phyloP scores from a whole-genome alignment of 2,797 vertebrate species.

The Propithecus deckenii region DNA sequence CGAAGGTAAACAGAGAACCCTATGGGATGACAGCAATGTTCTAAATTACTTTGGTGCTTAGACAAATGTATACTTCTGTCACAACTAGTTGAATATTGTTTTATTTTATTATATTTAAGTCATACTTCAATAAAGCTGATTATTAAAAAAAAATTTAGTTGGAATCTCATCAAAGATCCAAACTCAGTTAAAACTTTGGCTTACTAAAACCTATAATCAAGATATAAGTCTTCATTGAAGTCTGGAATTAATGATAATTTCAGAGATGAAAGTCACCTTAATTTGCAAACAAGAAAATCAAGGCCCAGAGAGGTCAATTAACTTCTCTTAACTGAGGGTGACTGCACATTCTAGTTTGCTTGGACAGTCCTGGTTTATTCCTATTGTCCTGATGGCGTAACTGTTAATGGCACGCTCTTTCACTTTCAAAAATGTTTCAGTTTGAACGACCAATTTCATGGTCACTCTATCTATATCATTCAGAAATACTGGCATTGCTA shows the following conservation, averaged over 20 bases:
- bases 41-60: background rate
- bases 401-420: background rate
- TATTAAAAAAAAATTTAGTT: background rate
- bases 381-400: background rate
- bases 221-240: background rate
- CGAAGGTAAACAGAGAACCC: background rate
- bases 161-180: background rate
- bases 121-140: background rate
- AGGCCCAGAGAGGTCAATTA: background rate
- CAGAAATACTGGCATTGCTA: background rate
- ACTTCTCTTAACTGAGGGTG: background rate
- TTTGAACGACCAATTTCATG: background rate
- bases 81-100: background rate
- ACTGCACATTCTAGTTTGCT: background rate
- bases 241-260: background rate
- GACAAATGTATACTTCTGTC: background rate
- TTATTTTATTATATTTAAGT: conserved; percentile 14
- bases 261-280: background rate
- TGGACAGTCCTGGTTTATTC: background rate
- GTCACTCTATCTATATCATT: background rate
- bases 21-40: background rate
- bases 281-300: background rate
- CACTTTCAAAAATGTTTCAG: background rate
- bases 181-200: background rate
- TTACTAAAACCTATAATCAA: background rate